Evolutionary conservation across 2,797 vertebrate species (phyloP), one percentile per base, ranked within the genome.

Genomic region (Vespertilio murinus): DNA sequence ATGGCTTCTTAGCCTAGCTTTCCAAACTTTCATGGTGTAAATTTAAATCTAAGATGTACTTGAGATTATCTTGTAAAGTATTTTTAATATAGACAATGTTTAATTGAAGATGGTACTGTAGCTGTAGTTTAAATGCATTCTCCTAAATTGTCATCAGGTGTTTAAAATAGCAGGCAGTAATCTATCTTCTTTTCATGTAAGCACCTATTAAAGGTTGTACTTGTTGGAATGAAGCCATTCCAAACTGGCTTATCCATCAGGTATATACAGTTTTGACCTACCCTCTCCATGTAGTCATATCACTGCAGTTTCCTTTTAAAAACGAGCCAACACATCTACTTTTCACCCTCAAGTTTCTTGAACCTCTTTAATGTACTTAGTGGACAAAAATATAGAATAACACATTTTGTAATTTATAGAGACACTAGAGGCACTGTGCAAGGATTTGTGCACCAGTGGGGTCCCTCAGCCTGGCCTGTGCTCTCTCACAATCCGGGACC

Each of bases 21-120:
- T 81, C 86, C 74, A 74, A 69, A 92, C 38, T 90, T 94, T 35
- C 42, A 40, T 75, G 49, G 73, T 94, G 40, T 90, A 81, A 94
- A 95, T 84, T 65, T 40, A 94, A 96, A 86, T 93, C 79, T 89
- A 67, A 96, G 94, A 84, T 90, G 52, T 90, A 42, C 81, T 91
- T 73, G 77, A 95, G 23, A 42, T 90, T 70, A 81, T 91, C 95
- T 78, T 65, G 84, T 82, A 94, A 92, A 61, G 28, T 64, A 45
- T 88, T 95, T 49, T 94, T 70, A 45, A 17, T 59, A 40, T 49
- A 91, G 61, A 70, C 61, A 49, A 9, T 54, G n/a, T 95, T 91
- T 95, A 96, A 95, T 88, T 96, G 90, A 82, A 78, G 87, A 95
- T 74, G 91, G 65, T 69, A 61, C 28, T 65, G 33, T n/a, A 61